Evolutionary conservation across 2,888 invertebrate genomes (phyloP).

Genomic region (Aleiodes alternator): DNA sequence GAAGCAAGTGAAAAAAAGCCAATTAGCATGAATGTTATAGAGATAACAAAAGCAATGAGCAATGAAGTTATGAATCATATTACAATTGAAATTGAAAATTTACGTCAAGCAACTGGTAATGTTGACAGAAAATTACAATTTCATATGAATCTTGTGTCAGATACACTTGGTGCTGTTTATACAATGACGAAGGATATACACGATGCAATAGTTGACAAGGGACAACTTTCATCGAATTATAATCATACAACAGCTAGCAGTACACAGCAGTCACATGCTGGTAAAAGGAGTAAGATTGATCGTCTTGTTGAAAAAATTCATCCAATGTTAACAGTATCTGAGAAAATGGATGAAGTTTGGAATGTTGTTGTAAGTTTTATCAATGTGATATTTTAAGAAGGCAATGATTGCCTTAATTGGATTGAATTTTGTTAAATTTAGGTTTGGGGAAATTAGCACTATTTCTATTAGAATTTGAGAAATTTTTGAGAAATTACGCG

Average conservation of each 20-base stretch:
- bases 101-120: slow-evolving; percentile 86
- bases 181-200: slow-evolving; percentile 89
- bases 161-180: slow-evolving; percentile 87
- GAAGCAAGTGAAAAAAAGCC: slow-evolving; percentile 93
- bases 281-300: slow-evolving; percentile 83
- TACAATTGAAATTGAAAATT: slow-evolving; percentile 86
- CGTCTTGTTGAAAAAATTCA: slow-evolving; percentile 88
- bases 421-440: too few species aligned
- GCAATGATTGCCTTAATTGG: too few species aligned
- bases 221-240: slow-evolving; percentile 75
- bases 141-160: slow-evolving; percentile 89
- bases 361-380: slow-evolving; percentile 82
- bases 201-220: slow-evolving; percentile 88
- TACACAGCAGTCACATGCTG: slow-evolving; percentile 48
- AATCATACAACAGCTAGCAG: slow-evolving; percentile 75
- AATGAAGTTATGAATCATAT: slow-evolving; percentile 88
- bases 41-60: slow-evolving; percentile 89
- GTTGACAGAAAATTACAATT: slow-evolving; percentile 90
- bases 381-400: background rate
- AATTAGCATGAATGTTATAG: slow-evolving; percentile 87
- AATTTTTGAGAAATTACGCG: too few species aligned
- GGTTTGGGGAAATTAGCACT: too few species aligned
- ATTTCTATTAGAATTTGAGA: too few species aligned
- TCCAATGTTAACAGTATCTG: slow-evolving; percentile 90
- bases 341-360: slow-evolving; percentile 95